Conservation (phyloP, 2,888 invertebrate genomes). For the Portevinia maculata region DNA sequence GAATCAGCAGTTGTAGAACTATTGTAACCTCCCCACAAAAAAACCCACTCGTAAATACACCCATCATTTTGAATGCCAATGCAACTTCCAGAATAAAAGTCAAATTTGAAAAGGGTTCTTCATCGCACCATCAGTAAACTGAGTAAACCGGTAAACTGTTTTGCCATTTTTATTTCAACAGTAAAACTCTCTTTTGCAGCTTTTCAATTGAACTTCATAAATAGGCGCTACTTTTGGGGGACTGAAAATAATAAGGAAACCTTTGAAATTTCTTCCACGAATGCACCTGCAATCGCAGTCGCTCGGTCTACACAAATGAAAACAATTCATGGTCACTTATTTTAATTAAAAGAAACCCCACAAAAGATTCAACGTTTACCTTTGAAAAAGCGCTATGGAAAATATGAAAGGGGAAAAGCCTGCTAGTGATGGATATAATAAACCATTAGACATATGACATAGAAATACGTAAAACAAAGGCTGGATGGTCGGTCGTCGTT, state of each 20-base stretch:
- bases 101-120: no score
- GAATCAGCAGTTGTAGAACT: no score
- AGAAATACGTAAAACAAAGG: slow-evolving; percentile 10
- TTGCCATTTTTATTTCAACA: neutral
- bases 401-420: slow-evolving; percentile 16
- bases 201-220: neutral
- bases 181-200: neutral
- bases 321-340: slow-evolving; percentile 71
- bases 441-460: neutral
- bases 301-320: slow-evolving; percentile 56
- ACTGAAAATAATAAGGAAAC: slow-evolving; percentile 32
- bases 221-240: neutral
- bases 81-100: no score
- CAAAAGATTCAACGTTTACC: slow-evolving; percentile 57
- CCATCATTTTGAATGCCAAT: no score
- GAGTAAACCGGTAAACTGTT: neutral
- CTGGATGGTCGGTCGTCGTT: neutral
- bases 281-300: slow-evolving; percentile 71
- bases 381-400: slow-evolving; percentile 24
- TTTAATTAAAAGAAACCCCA: slow-evolving; percentile 73
- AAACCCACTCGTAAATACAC: no score
- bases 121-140: no score
- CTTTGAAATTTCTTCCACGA: slow-evolving; percentile 60
- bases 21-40: no score
- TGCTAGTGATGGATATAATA: slow-evolving; percentile 2